A percentile compares a stretch with the other conserved stretches of the same genome.
Conservation (phyloP, 2,113 vertebrate species). For the Toxotes chatareus region DNA sequence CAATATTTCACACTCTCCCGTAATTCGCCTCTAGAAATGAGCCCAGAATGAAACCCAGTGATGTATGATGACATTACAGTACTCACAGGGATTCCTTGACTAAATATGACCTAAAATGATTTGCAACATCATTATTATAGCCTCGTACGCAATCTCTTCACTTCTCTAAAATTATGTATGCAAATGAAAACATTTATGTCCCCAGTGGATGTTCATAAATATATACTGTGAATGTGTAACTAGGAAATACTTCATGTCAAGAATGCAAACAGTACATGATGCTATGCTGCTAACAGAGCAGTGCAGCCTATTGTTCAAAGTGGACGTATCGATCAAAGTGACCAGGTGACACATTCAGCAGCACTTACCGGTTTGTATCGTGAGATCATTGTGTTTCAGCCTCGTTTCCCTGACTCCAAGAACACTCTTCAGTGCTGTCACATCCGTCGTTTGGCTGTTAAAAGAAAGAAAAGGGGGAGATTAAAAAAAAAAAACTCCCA, state of each 20-base stretch:
- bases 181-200: neutral
- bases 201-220: neutral
- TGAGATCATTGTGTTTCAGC: slow-evolving; percentile 74
- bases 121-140: neutral
- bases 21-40: neutral
- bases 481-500: neutral
- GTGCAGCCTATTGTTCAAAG: neutral
- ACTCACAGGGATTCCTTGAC: neutral
- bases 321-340: slow-evolving; percentile 10
- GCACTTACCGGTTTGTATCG: slow-evolving; percentile 83
- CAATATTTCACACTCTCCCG: slow-evolving; percentile 2
- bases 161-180: neutral
- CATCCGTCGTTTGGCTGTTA: slow-evolving; percentile 35
- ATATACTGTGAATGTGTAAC: neutral
- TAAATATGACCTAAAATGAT: slow-evolving; percentile 8
- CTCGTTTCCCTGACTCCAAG: slow-evolving; percentile 47
- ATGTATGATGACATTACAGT: slow-evolving; percentile 26
- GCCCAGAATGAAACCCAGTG: neutral
- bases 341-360: slow-evolving; percentile 4
- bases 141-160: neutral
- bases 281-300: neutral
- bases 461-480: neutral
- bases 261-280: neutral
- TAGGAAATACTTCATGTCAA: neutral
- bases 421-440: slow-evolving; percentile 14